Evolutionary conservation across 2,797 vertebrate genomes (phyloP).

Genomic region (Chelon auratus): DNA sequence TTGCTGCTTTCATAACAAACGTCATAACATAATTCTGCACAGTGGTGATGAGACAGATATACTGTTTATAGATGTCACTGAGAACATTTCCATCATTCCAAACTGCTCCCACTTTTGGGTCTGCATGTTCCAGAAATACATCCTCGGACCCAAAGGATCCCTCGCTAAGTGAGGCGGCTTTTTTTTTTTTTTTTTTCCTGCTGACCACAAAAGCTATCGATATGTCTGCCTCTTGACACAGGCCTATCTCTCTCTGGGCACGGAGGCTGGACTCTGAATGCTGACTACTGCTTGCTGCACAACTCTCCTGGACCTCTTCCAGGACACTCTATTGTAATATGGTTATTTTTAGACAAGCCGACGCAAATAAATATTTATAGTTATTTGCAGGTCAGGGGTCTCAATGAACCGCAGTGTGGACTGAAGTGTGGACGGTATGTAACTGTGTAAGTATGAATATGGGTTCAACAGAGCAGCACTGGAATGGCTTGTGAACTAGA

Average conservation of each 20-base stretch:
- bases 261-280: slow-evolving; percentile 63
- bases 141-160: slow-evolving; percentile 68
- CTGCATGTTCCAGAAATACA: slow-evolving; percentile 70
- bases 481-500: slow-evolving; percentile 28
- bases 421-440: slow-evolving; percentile 39
- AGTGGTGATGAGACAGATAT: slow-evolving; percentile 20
- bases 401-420: slow-evolving; percentile 59
- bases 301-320: slow-evolving; percentile 73
- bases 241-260: slow-evolving; percentile 68
- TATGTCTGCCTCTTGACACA: slow-evolving; percentile 78
- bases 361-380: slow-evolving; percentile 85
- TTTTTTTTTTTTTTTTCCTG: slow-evolving; percentile 58
- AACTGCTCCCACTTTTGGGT: slow-evolving; percentile 51
- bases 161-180: slow-evolving; percentile 56
- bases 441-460: slow-evolving; percentile 66
- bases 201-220: slow-evolving; percentile 79
- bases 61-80: slow-evolving; percentile 53
- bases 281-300: slow-evolving; percentile 77
- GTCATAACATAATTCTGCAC: background rate
- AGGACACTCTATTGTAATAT: slow-evolving; percentile 79
- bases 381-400: slow-evolving; percentile 80
- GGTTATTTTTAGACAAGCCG: slow-evolving; percentile 83
- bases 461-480: slow-evolving; percentile 44
- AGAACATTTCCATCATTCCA: slow-evolving; percentile 48
- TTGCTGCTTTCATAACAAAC: slow-evolving; percentile 6